Evolutionary conservation across 2,888 invertebrate species (phyloP), one percentile per base, ranked within the genome.

Genomic region (Drosophila atripex): DNA sequence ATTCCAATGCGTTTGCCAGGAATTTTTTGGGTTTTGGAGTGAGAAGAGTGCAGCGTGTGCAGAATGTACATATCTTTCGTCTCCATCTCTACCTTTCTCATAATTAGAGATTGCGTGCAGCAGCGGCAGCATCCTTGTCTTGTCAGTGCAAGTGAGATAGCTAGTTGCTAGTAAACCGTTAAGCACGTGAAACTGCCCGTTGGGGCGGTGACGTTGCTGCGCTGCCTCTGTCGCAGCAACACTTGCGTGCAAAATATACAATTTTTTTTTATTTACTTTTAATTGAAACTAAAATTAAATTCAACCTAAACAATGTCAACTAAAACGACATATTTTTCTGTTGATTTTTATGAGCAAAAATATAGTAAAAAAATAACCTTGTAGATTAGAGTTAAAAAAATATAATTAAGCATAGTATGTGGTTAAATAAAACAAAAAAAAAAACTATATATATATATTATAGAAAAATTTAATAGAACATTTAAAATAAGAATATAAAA

Each of bases 151-250:
- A 64, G 38, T 18, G 53, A 30, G 64, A 64, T 64, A 46, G 66
- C 52, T 64, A 64, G 45, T 21, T 66, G 52, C 43, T 21, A 66
- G 63, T 63, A 66, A 64, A 82, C 86, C 71, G 80, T 84, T 83
- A 86, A 71, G 74, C 86, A 78, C 86, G 86, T 78, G 78, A 78
- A 82, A 11, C 58, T 50, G 35, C 60, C 28, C 57, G 59, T 16
- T 18, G 47, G 46, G 49, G 30, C 47, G 47, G 28, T 7, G 28
- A 18, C 41, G 32, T 21, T 50, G 43, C 35, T 39, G 21, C 5
- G 5, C 21, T 23, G 21, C 21, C 21, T 23, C 21, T 23, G 21
- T 23, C 21, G 5, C 21, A 23, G 21, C 3, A 4, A 21, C 43
- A 43, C 43, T 43, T 43, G 43, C 43, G 5, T 8, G 21, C 43